A percentile compares a stretch with the other conserved stretches of the same genome.
phyloP scores from a whole-genome alignment of 2,113 vertebrate species.

The Phylloscopus trochilus region DNA sequence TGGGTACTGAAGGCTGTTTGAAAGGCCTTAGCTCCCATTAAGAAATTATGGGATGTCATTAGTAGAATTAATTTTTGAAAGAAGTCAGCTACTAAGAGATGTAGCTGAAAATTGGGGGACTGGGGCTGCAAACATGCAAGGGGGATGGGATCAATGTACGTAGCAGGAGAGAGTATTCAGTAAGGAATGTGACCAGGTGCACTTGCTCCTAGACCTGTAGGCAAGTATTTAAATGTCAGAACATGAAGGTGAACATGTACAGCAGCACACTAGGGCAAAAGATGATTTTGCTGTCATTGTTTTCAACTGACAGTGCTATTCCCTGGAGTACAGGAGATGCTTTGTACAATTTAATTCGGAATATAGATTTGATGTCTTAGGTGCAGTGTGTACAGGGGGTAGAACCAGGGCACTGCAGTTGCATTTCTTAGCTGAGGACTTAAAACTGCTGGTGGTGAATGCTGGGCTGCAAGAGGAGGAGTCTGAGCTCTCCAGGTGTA shows the following conservation, averaged over 20 bases:
- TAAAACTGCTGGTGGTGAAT: background rate
- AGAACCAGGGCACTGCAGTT: background rate
- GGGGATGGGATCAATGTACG: background rate
- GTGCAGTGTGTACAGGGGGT: background rate
- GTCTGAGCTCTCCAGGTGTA: background rate
- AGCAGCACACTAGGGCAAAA: background rate
- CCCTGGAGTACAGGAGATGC: background rate
- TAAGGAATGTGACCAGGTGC: background rate
- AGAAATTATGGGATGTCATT: background rate
- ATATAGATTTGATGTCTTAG: background rate
- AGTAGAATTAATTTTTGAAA: background rate
- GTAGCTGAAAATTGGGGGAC: background rate
- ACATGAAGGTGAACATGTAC: background rate
- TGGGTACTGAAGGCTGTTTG: background rate
- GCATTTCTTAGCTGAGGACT: background rate
- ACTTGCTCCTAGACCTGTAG: background rate
- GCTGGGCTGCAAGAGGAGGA: background rate
- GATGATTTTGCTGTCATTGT: background rate
- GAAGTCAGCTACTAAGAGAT: background rate
- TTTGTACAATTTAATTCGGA: background rate
- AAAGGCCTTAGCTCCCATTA: background rate
- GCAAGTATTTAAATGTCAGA: background rate
- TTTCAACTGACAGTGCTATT: background rate
- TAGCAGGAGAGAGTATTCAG: background rate
- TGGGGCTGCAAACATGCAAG: background rate